These are phyloP conservation scores for Erythrocebus patas DNA, from an alignment of 2,113 vertebrate species.

Conservation along the genomic window DNA sequence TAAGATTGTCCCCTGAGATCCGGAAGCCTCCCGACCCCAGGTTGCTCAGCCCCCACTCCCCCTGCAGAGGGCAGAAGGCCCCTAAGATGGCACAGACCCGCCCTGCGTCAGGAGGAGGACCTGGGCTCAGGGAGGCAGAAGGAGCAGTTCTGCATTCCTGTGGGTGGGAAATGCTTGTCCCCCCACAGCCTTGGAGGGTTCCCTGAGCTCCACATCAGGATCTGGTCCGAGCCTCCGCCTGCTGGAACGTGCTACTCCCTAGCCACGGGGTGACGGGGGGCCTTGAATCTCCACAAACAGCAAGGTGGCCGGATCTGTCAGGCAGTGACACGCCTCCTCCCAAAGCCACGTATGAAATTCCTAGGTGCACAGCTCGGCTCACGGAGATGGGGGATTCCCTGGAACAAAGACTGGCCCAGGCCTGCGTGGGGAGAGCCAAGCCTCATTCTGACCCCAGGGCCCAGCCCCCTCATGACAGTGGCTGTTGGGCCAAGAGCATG, in stretches of 20 bases:
- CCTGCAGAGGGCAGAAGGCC: not conserved
- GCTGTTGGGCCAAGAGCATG: too few relatives aligned
- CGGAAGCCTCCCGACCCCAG: too few relatives aligned
- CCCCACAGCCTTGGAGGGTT: not conserved
- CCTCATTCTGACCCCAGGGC: not conserved
- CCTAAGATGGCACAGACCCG: too few relatives aligned
- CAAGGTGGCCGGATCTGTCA: rapidly evolving
- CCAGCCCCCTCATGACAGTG: rapidly evolving
- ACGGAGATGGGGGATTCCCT: not conserved
- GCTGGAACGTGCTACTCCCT: not conserved
- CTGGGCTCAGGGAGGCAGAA: not conserved
- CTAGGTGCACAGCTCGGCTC: not conserved
- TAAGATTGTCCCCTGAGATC: not conserved
- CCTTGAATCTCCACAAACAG: not conserved
- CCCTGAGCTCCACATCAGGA: not conserved
- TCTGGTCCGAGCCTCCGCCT: not conserved
- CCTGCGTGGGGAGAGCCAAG: not conserved
- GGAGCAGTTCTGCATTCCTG: not conserved
- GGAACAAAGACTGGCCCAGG: not conserved
- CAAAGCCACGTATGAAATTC: not conserved
- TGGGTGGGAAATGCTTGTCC: not conserved
- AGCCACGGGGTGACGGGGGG: rapidly evolving
- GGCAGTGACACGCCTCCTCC: rapidly evolving
- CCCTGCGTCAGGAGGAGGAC: rapidly evolving
- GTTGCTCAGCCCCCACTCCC: not conserved